Base-by-base conservation (phyloP, 2,113 vertebrate genomes). In the Heterotis niloticus region DNA sequence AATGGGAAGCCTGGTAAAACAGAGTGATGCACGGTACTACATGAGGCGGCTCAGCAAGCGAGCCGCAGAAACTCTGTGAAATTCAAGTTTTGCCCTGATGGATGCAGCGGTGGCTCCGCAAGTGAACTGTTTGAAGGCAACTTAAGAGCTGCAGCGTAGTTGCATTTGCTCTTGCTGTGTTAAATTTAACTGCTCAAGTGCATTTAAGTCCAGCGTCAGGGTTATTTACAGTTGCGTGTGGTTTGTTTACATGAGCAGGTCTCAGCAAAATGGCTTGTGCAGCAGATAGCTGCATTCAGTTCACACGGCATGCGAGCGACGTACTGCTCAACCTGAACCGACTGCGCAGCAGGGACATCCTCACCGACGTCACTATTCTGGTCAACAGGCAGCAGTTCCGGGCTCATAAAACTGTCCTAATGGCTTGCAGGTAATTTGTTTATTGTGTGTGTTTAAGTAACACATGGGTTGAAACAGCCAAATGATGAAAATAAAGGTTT, bases 281-380 rank as follows among this genome's bases (percentile, higher is more conserved):
- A 5, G 95, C 96, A 83, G 96, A 98, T 92, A 98, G 97, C 91
- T 99, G 97, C 90, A 97, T 99, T 89, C 98, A 99, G 85, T 99
- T 99, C 91, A 99, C 97, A 1, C 96, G 97, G 79, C 98, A 99
- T 0, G 98, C 97, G 0, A 97, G 96, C 18, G 98, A 98, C 4
- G 97, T 99, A 28, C 94, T 99, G 79, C 94, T 99, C 87, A 99
- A 99, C 79, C 93, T 99, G 81, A 99, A 98, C 80, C 95, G 98
- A 62, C 93, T 99, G 69, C 93, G 98, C 1, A 97, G 94, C 89
- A 90, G 97, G 68, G 96, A 99, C 59, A 96, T 99, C 80, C 89
- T 99, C 80, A 99, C 98, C 0, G 98, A 99, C 17, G 98, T 99
- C 1, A 96, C 98, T 59, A 97, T 99, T 78, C 89, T 99, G 4